Evolutionary conservation across 2,888 invertebrate genomes (phyloP).

Genomic region (Acholoe squamosa): DNA sequence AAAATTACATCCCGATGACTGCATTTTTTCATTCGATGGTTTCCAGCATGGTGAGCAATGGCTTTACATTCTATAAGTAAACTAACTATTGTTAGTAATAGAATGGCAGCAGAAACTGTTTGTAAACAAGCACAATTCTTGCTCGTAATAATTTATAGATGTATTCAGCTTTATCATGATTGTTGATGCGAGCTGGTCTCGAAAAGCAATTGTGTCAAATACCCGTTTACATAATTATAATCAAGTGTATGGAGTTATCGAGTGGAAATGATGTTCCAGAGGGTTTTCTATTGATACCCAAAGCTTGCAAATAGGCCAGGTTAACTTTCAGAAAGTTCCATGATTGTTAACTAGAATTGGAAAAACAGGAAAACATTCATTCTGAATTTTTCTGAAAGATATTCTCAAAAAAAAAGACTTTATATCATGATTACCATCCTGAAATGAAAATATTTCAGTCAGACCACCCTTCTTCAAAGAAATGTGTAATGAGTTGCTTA

Average conservation of each 20-base stretch:
- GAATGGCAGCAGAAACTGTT: background rate
- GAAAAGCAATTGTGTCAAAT: background rate
- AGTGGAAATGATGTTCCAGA: no score
- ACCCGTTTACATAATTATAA: no score
- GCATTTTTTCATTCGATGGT: constrained; percentile 22
- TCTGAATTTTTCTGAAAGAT: background rate
- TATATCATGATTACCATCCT: background rate
- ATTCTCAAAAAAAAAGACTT: background rate
- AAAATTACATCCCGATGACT: background rate
- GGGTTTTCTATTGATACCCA: no score
- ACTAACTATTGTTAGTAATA: background rate
- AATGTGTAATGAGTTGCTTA: background rate
- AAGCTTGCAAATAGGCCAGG: no score
- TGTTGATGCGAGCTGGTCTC: constrained; percentile 6
- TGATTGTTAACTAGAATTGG: no score
- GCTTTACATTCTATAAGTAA: background rate
- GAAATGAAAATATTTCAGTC: background rate
- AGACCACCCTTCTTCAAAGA: background rate
- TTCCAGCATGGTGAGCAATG: background rate
- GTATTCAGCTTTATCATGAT: background rate
- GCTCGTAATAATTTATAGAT: background rate
- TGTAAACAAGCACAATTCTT: background rate
- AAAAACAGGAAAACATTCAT: background rate
- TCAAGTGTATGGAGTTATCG: no score
- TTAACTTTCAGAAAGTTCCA: no score